A percentile compares a stretch with the other conserved stretches of the same genome.
These are phyloP conservation scores for Sebastes nivosus DNA, from an alignment of 2,797 vertebrate genomes.

Conservation along the genomic window DNA sequence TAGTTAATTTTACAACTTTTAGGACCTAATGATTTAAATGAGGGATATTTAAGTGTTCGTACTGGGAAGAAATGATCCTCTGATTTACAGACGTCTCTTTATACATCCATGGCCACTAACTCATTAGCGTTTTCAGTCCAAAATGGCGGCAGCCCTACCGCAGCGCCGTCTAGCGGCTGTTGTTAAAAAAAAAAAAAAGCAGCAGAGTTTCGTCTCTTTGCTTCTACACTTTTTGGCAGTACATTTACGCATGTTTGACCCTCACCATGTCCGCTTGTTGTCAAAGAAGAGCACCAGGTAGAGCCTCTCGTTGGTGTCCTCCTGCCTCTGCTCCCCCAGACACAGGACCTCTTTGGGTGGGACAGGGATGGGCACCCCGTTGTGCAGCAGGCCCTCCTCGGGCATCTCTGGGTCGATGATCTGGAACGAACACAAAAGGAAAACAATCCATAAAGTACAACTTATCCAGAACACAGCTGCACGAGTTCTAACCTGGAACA, in stretches of 20 bases:
- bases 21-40: no score
- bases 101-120: no score
- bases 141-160: no score
- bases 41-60: no score
- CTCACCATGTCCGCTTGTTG: constrained; percentile 99
- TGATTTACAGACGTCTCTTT: no score
- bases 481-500: background rate
- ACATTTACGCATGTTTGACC: background rate
- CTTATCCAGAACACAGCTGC: background rate
- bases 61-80: no score
- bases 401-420: constrained; percentile 98
- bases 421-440: constrained; percentile 68
- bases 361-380: constrained; percentile 96
- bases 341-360: constrained; percentile 93
- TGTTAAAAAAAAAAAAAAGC: no score
- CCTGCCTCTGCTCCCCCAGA: constrained; percentile 92
- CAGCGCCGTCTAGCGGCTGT: no score
- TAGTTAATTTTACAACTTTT: no score
- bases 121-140: no score
- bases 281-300: constrained; percentile 99
- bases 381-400: constrained; percentile 94
- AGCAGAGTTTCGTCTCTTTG: no score
- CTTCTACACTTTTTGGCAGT: background rate
- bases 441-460: background rate
- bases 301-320: constrained; percentile 91